phyloP scores from a whole-genome alignment of 2,797 vertebrate species.

The Alauda arvensis region DNA sequence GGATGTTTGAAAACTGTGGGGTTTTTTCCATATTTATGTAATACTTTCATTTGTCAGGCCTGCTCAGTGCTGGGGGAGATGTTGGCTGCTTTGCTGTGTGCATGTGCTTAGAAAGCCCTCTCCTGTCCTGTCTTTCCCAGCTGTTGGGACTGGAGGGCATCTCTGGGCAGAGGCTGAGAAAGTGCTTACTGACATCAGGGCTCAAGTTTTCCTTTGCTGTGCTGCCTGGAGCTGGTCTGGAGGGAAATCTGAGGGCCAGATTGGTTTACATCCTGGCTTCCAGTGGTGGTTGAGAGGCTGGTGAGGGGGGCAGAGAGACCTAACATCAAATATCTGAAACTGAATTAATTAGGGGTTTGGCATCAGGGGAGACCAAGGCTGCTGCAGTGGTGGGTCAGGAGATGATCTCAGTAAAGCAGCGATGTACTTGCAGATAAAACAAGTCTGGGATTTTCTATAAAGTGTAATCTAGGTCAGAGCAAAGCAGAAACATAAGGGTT shows the following conservation, averaged over 20 bases:
- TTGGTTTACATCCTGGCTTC: conserved; percentile 19
- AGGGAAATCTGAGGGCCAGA: background rate
- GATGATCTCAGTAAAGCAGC: background rate
- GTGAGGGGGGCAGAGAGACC: background rate
- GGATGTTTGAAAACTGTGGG: background rate
- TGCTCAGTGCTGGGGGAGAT: background rate
- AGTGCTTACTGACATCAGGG: background rate
- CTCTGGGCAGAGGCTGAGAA: conserved; percentile 2
- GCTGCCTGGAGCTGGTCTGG: background rate
- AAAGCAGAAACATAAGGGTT: background rate
- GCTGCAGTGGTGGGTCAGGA: background rate
- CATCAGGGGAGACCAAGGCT: background rate
- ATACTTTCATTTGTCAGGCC: background rate
- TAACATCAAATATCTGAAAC: background rate
- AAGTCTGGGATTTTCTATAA: background rate
- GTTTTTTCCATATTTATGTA: background rate
- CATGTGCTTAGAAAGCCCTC: background rate
- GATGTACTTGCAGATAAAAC: background rate
- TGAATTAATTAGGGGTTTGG: background rate
- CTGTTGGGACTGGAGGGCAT: background rate
- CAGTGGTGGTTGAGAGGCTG: background rate
- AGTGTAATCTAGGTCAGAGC: background rate
- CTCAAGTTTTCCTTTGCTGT: conserved; percentile 15
- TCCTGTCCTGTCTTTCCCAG: background rate
- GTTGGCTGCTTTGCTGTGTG: background rate